These are phyloP conservation scores for Myrmecobius fasciatus DNA, from an alignment of 2,113 vertebrate species.

Conservation along the genomic window DNA sequence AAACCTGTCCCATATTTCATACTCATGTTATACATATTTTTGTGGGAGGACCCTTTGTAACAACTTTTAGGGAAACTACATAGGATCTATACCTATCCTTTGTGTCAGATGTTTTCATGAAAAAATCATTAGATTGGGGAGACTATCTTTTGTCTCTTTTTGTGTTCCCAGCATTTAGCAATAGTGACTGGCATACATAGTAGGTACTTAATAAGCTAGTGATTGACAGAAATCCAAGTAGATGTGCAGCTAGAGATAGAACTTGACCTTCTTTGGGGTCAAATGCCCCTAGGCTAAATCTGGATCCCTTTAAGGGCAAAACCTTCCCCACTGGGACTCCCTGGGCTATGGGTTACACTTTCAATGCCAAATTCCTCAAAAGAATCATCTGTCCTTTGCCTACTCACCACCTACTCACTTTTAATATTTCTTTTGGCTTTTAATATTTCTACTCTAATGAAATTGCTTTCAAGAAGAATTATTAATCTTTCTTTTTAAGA, in stretches of 20 bases:
- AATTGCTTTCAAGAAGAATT: no score
- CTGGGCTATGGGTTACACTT: not conserved
- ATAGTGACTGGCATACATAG: not conserved
- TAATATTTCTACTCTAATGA: no score
- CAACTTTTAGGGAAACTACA: not conserved
- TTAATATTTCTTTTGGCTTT: not conserved
- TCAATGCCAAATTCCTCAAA: not conserved
- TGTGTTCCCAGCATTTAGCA: not conserved
- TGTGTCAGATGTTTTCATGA: not conserved
- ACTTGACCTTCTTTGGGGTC: not conserved
- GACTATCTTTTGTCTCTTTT: not conserved
- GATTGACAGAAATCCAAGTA: not conserved
- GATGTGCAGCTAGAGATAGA: not conserved
- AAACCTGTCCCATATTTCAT: not conserved
- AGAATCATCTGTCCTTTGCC: not conserved
- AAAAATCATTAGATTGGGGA: not conserved
- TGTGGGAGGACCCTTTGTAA: not conserved
- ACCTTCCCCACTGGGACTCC: not conserved
- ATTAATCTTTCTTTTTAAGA: no score
- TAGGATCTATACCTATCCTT: not conserved
- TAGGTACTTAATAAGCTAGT: not conserved
- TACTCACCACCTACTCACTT: not conserved
- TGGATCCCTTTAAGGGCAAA: not conserved
- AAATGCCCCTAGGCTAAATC: not conserved
- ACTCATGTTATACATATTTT: not conserved